Conservation (phyloP, 2,888 invertebrate genomes). For the Bimastos eiseni region DNA sequence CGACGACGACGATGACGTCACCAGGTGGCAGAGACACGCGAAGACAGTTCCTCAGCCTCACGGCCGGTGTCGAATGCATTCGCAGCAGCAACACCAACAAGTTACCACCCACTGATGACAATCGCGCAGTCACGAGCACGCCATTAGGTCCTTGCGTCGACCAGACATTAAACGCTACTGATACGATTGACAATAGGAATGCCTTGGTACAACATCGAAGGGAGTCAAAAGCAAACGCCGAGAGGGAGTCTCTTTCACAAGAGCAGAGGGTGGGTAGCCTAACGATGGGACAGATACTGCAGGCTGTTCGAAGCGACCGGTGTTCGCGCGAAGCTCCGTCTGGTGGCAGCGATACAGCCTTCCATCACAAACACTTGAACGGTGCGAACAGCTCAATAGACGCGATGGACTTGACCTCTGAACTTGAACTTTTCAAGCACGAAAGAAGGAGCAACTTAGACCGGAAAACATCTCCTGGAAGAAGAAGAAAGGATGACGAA, state of each 20-base stretch:
- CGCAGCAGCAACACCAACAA: neutral
- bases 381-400: neutral
- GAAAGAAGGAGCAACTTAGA: neutral
- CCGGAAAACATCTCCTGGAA: neutral
- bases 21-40: neutral
- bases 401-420: neutral
- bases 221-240: neutral
- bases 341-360: neutral
- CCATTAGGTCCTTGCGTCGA: neutral
- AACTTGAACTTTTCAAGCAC: neutral
- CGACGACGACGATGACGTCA: neutral
- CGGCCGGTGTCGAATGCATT: neutral
- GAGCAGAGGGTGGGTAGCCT: neutral
- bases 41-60: constrained; percentile 7
- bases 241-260: neutral
- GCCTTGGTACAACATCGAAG: neutral
- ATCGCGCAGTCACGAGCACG: neutral
- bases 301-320: neutral
- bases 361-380: neutral
- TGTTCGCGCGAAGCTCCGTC: neutral
- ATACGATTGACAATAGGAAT: neutral
- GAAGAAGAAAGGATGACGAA: neutral
- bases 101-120: neutral
- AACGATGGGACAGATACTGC: neutral
- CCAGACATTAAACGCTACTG: neutral